Evolutionary conservation across 2,888 invertebrate species (phyloP), one percentile per base, ranked within the genome.

Genomic region (Andrena dorsata): DNA sequence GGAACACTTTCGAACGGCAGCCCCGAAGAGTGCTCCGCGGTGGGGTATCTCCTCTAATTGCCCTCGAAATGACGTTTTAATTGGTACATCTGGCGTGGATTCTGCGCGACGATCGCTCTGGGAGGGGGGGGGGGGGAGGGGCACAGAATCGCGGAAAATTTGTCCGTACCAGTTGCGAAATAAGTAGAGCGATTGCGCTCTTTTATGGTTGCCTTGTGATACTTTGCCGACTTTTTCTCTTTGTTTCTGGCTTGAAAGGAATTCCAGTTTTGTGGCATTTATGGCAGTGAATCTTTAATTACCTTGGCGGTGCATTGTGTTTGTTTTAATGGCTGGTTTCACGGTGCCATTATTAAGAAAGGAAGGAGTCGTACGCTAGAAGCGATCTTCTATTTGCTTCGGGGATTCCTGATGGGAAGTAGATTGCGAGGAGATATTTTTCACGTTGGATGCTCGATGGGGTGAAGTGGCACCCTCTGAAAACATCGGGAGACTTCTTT

Each of bases 401-500:
- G 41, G 13, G 41, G 41, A 41, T 41, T 16, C 16, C 41, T 16
- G 41, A 41, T 41, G 16, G 16, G 16, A 41, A 41, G 41, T 41
- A 41, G 41, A 41, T 41, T 16, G 41, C 16, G 41, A 16, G 41
- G 16, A 16, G 41, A 41, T 41, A 41, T 41, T 41, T 41, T 16
- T 41, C 41, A 41, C 41, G 41, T 41, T 16, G 41, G 41, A 2
- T 2, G 0, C 13, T 41, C 41, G 41, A 16, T 16, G 41, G 41
- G 41, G 16, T 41, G 41, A 41, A 16, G 41, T 41, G 41, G 41
- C 41, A 41, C 41, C 41, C 41, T 13, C 26, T 41, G 63, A 68
- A 35, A 75, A 26, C 73, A 26, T 60, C 53, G 68, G 16, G 16
- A 35, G 35, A 76, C 65, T 64, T 41, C 16, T 41, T 70, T 80